Evolutionary conservation across 2,113 vertebrate genomes (phyloP).

Genomic region (Rhabdomys dilectus): DNA sequence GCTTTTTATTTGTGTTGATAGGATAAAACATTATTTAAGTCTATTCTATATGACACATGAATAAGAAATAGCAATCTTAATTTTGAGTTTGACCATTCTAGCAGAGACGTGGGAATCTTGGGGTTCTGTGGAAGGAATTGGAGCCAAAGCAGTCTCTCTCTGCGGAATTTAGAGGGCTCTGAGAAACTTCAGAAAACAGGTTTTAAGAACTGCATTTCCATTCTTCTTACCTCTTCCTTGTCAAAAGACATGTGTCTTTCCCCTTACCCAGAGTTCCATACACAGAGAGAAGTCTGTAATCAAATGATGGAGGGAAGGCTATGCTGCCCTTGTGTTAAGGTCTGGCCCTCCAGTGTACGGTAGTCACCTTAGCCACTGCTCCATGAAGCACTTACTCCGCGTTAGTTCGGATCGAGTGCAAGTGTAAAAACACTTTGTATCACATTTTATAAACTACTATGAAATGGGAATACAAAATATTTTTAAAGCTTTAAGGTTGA

Average conservation of each 20-base stretch:
- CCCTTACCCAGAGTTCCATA: background rate
- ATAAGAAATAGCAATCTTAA: background rate
- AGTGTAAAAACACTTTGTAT: background rate
- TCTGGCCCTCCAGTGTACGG: background rate
- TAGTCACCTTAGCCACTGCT: background rate
- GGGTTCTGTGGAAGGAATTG: background rate
- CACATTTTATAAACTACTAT: slow-evolving; percentile 13
- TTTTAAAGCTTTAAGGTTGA: slow-evolving; percentile 19
- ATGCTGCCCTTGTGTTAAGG: background rate
- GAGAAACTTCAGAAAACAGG: background rate
- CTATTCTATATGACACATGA: background rate
- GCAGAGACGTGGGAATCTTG: background rate
- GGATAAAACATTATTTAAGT: background rate
- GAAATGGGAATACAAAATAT: slow-evolving; percentile 1
- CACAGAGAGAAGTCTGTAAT: background rate
- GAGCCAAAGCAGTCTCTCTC: background rate
- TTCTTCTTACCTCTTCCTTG: background rate
- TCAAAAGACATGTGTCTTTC: background rate
- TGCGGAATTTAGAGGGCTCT: background rate
- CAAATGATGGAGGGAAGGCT: background rate
- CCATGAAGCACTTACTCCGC: background rate
- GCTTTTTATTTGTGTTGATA: background rate
- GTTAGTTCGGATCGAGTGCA: background rate
- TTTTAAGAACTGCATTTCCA: slow-evolving; percentile 37
- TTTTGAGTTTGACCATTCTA: background rate